Evolutionary conservation across 2,888 invertebrate species (phyloP).

Genomic region (Amiota communis): DNA sequence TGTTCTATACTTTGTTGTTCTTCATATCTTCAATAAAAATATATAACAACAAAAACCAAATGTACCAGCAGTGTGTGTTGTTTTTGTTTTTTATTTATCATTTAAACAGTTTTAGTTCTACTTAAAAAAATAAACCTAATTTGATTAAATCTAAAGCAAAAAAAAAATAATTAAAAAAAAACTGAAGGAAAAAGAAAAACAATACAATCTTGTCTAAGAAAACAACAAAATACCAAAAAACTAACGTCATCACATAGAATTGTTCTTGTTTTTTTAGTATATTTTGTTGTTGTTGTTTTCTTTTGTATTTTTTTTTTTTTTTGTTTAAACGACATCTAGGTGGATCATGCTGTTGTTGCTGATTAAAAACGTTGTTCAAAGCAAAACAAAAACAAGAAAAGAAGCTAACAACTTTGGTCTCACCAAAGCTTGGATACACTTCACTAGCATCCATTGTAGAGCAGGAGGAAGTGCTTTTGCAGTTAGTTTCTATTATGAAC

Average conservation of each 20-base stretch:
- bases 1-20: background rate
- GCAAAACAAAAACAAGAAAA: too few relatives aligned
- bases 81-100: constrained; percentile 4
- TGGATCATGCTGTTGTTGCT: background rate
- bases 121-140: background rate
- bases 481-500: too few relatives aligned
- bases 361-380: background rate
- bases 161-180: background rate
- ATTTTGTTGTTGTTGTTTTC: too few relatives aligned
- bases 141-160: background rate
- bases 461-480: too few relatives aligned
- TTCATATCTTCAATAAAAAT: background rate
- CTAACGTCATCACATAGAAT: constrained; percentile 11
- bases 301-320: too few relatives aligned
- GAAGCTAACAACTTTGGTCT: too few relatives aligned
- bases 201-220: background rate
- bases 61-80: constrained; percentile 21
- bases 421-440: too few relatives aligned
- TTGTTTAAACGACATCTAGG: background rate
- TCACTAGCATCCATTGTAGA: too few relatives aligned
- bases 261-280: too few relatives aligned
- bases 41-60: too few relatives aligned
- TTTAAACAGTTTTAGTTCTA: constrained; percentile 7
- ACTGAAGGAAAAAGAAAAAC: constrained; percentile 1
- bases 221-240: constrained; percentile 22